Conservation (phyloP, 1,140 invertebrate species). For the Hesperophylax magnus region DNA sequence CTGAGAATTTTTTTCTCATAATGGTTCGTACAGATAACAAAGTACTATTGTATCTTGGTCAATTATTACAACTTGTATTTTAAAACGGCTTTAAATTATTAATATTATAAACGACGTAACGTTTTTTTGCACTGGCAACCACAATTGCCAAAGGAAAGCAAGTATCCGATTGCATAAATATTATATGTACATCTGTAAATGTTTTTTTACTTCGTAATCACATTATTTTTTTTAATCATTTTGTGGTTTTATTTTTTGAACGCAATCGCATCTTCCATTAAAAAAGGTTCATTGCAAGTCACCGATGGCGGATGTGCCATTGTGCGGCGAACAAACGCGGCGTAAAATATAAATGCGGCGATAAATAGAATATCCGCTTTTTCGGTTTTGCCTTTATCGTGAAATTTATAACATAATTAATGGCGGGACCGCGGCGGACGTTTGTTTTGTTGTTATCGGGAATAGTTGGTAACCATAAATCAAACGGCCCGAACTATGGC, state of each 20-base stretch:
- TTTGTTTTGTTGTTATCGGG: slow-evolving; percentile 37
- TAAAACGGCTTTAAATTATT: too few species aligned
- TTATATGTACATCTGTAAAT: too few species aligned
- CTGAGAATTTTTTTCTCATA: too few species aligned
- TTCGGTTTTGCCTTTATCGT: slow-evolving; percentile 29
- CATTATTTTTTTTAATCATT: too few species aligned
- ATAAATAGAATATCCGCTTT: slow-evolving; percentile 33
- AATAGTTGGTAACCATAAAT: slow-evolving; percentile 31
- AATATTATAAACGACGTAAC: too few species aligned
- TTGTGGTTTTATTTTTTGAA: not conserved
- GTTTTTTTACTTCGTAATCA: too few species aligned
- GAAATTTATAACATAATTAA: slow-evolving; percentile 42
- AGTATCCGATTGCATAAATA: too few species aligned
- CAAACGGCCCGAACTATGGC: slow-evolving; percentile 18
- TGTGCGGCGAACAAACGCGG: not conserved
- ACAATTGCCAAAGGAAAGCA: too few species aligned
- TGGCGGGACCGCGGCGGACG: slow-evolving; percentile 25
- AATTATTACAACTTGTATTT: too few species aligned
- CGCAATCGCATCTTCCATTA: slow-evolving; percentile 3
- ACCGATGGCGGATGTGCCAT: not conserved
- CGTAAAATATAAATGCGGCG: not conserved
- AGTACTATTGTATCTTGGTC: too few species aligned
- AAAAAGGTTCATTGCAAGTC: slow-evolving; percentile 19
- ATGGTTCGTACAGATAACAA: too few species aligned
- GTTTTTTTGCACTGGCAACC: too few species aligned